Base-by-base conservation (phyloP, 2,113 vertebrate species). In the Brachyhypopomus gauderio region DNA sequence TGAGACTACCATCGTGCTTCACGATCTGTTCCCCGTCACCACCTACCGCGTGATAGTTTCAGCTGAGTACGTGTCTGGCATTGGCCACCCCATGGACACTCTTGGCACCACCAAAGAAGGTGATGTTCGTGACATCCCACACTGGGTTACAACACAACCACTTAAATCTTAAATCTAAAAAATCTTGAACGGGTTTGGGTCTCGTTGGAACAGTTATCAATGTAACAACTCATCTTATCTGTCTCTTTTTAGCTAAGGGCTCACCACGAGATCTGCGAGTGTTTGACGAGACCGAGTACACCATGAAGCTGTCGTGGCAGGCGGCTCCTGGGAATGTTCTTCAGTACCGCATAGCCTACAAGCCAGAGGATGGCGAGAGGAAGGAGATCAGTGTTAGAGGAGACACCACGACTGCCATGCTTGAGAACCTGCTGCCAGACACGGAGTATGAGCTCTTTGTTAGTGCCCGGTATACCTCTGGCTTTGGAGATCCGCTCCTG, bases 51-150 rank as follows among this genome's bases (percentile, higher is more conserved):
- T 99, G 36, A 95, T 95, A 88, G 94, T 99, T 85, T 90, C 91
- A 90, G 91, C 98, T 5, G 96, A 98, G 80, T 99, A 99, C 81
- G 87, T 89, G 27, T 92, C 94, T 27, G 96, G 96, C 63, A 76
- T 90, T 25, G 97, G 96, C 14, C 87, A 88, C 20, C 88, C 94
- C 0, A 84, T 97, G 90, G 90, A 83, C 80, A 94, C 95, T 77
- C 93, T 94, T 38, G 98, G 96, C 81, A 98, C 96, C 84, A 99
- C 98, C 6, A 98, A 98, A 87, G 98, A 99, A 97, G 93, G 98
- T 98, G 89, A 48, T 36, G 12, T 63, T 23, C 62, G 7, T 30
- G 45, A 34, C 45, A n/a, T 63, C 9, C 20, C 19, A 81, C 64
- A 30, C 30, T 30, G 30, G 30, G 30, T 30, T 30, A 30, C 3